These are phyloP conservation scores for Asobara japonica DNA, from an alignment of 1,140 invertebrate genomes.

Conservation along the genomic window DNA sequence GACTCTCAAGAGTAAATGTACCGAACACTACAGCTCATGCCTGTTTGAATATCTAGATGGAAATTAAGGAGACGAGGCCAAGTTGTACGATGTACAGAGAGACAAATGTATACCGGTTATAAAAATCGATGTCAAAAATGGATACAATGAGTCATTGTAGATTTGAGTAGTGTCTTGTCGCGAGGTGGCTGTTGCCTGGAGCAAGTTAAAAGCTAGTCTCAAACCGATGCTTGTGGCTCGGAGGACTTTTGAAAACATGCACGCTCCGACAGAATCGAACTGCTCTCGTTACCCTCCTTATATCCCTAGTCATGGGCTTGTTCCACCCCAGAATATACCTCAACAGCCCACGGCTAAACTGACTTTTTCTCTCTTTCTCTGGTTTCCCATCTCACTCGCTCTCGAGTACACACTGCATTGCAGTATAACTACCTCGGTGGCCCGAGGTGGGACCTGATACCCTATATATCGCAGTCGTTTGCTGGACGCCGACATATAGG, in stretches of 20 bases:
- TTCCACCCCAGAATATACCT: conserved; percentile 20
- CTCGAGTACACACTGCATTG: conserved; percentile 25
- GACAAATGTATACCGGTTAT: background rate
- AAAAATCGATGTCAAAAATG: background rate
- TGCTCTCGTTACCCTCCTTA: conserved; percentile 18
- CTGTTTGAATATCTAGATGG: background rate
- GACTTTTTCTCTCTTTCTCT: background rate
- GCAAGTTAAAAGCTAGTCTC: conserved; percentile 36
- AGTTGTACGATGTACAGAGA: background rate
- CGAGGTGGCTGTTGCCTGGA: conserved; percentile 44
- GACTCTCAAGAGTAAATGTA: no score
- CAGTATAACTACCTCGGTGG: conserved; percentile 23
- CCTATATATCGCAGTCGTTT: background rate
- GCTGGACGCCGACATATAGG: background rate
- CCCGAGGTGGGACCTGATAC: background rate
- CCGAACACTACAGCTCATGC: no score
- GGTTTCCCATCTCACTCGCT: background rate
- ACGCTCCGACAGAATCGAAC: conserved; percentile 32
- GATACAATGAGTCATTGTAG: conserved; percentile 29
- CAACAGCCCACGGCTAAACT: conserved; percentile 23
- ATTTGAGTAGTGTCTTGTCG: conserved; percentile 53
- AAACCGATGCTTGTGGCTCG: conserved; percentile 19
- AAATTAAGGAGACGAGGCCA: background rate
- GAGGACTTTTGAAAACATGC: conserved; percentile 42
- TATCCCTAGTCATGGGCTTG: conserved; percentile 19